phyloP scores from a whole-genome alignment of 2,113 vertebrate species.

The Thryonomys swinderianus region DNA sequence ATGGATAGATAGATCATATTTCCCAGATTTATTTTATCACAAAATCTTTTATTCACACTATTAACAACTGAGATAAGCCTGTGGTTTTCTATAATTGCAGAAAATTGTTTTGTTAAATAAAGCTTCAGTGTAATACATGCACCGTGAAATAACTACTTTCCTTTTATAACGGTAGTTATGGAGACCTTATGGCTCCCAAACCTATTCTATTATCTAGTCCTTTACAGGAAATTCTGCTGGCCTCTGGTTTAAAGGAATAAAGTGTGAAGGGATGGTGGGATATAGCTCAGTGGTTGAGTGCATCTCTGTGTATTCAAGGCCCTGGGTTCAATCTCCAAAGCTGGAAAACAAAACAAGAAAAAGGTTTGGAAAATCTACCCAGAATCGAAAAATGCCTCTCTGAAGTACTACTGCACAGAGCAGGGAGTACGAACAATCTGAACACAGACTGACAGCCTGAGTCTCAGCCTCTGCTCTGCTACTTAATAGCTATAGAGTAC shows the following conservation, averaged over 20 bases:
- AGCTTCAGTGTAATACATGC: neutral
- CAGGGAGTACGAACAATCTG: neutral
- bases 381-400: neutral
- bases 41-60: conserved; percentile 35
- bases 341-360: neutral
- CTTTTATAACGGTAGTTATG: neutral
- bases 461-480: neutral
- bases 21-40: conserved; percentile 51
- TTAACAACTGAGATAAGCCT: neutral
- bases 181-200: neutral
- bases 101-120: conserved; percentile 28
- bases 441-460: neutral
- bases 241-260: conserved; percentile 49
- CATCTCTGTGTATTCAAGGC: neutral
- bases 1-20: neutral
- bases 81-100: neutral
- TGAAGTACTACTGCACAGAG: neutral
- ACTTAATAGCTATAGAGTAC: neutral
- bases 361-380: neutral
- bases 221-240: conserved; percentile 6
- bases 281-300: neutral
- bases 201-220: neutral
- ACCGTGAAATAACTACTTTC: neutral
- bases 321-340: neutral
- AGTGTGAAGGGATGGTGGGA: neutral